Evolutionary conservation across 2,888 invertebrate species (phyloP).

Genomic region (Orthonevra nobilis): DNA sequence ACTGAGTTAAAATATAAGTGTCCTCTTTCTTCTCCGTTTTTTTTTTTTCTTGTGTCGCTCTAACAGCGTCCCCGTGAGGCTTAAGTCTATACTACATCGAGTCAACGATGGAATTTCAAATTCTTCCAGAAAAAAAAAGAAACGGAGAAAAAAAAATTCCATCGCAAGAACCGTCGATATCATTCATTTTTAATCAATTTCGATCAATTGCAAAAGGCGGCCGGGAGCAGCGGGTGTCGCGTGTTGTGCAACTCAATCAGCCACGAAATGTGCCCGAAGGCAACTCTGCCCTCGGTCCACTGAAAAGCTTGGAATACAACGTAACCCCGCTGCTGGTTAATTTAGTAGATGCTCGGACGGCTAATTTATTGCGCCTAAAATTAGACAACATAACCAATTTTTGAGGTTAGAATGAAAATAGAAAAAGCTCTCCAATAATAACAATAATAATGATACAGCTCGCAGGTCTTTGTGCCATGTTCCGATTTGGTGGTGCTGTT

Average conservation of each 20-base stretch:
- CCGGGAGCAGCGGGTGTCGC: background rate
- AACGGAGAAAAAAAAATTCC: too few species aligned
- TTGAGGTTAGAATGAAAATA: conserved; percentile 19
- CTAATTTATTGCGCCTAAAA: conserved; percentile 61
- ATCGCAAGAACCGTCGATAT: conserved; percentile 39
- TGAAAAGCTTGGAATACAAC: background rate
- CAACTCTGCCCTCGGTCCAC: too few species aligned
- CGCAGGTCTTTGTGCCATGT: background rate
- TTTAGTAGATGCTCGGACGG: conserved; percentile 7
- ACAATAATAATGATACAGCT: conserved; percentile 56
- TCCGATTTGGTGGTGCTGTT: conserved; percentile 8
- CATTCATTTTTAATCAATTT: conserved; percentile 70
- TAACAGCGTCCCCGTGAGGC: conserved; percentile 56
- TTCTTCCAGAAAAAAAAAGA: too few species aligned
- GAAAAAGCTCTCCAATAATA: conserved; percentile 30
- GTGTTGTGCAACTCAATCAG: conserved; percentile 5
- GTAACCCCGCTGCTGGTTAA: background rate
- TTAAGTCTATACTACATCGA: conserved; percentile 56
- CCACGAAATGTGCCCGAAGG: conserved; percentile 17
- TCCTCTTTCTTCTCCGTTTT: conserved; percentile 3
- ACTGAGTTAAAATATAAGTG: conserved; percentile 62
- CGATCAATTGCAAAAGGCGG: conserved; percentile 25
- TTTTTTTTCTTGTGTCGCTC: conserved; percentile 14
- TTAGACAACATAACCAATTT: conserved; percentile 53
- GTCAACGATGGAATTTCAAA: conserved; percentile 68